A percentile compares a stretch with the other conserved stretches of the same genome.
Conservation (phyloP, 2,797 vertebrate species). For the Micrastur ruficollis region DNA sequence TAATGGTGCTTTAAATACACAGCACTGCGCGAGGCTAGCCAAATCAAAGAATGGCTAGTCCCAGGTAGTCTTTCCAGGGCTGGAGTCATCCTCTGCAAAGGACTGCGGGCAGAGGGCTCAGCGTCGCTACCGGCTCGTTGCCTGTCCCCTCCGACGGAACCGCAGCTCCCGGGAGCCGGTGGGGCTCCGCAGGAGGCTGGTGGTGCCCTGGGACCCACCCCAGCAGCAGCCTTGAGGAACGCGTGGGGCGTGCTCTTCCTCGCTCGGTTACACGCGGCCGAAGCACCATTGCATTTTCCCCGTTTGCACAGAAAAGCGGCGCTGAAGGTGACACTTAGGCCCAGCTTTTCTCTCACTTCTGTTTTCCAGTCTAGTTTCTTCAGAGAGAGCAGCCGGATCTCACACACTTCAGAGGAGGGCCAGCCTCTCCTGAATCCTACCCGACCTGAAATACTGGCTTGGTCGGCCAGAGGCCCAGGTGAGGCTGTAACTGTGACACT, state of each 20-base stretch:
- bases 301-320: not conserved
- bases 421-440: conserved; percentile 64
- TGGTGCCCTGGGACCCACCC: not conserved
- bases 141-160: not conserved
- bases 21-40: not conserved
- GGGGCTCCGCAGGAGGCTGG: not conserved
- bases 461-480: conserved; percentile 62
- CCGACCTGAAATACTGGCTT: conserved; percentile 79
- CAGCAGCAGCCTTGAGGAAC: not conserved
- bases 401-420: conserved; percentile 55
- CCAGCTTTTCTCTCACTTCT: not conserved
- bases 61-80: not conserved
- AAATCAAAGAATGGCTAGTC: not conserved
- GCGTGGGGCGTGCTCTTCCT: accelerated
- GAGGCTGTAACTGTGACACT: conserved; percentile 45
- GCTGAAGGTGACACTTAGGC: not conserved
- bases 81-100: not conserved
- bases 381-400: conserved; percentile 31
- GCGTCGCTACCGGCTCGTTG: not conserved
- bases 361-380: conserved; percentile 25
- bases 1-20: not conserved
- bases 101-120: not conserved
- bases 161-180: not conserved
- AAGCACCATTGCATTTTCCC: not conserved
- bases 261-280: accelerated